Evolutionary conservation across 2,888 invertebrate species (phyloP).

Genomic region (Tetheella fluctuosa): DNA sequence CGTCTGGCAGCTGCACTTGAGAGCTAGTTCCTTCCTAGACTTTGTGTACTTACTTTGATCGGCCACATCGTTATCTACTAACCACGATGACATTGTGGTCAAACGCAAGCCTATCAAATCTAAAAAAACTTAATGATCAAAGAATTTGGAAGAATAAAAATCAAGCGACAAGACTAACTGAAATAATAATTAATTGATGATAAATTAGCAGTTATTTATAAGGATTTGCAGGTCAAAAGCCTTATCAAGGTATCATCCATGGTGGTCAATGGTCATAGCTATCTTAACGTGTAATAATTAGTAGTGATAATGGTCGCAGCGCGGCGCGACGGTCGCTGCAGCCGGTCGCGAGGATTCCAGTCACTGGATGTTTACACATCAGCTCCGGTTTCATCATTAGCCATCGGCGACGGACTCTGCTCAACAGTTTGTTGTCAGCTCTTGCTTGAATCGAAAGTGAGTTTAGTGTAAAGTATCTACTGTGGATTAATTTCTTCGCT

Average conservation of each 20-base stretch:
- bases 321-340: constrained; percentile 24
- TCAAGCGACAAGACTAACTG: background rate
- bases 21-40: background rate
- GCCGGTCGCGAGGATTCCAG: constrained; percentile 65
- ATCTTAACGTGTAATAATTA: constrained; percentile 25
- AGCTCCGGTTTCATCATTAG: constrained; percentile 77
- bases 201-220: background rate
- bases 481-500: background rate
- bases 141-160: background rate
- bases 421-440: constrained; percentile 70
- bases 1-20: background rate
- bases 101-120: background rate
- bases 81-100: background rate
- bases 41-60: background rate
- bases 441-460: constrained; percentile 62
- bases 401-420: constrained; percentile 49
- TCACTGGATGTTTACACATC: constrained; percentile 78
- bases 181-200: background rate
- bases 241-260: constrained; percentile 13
- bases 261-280: constrained; percentile 28
- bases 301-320: constrained; percentile 27
- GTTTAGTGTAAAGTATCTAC: constrained; percentile 43
- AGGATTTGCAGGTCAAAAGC: background rate
- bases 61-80: too few species aligned
- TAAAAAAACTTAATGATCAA: background rate